Percentiles rank a stretch among this genome's conserved stretches.
Evolutionary conservation across 2,797 vertebrate genomes (phyloP).

Genomic region (Sebastes kiyomatsui): DNA sequence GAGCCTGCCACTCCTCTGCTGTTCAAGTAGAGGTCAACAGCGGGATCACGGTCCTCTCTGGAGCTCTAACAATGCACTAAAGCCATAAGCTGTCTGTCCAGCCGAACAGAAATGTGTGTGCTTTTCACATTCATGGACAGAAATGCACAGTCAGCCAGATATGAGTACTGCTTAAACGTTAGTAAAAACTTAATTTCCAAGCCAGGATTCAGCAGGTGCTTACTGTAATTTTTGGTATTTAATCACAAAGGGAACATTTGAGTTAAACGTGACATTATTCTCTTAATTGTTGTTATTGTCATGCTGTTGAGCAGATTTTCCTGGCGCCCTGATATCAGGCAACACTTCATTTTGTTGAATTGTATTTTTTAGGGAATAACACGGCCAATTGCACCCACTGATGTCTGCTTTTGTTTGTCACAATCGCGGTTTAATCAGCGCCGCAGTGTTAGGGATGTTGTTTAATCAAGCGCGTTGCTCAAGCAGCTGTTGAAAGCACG

Average conservation of each 20-base stretch:
- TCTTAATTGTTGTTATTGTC: background rate
- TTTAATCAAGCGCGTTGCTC: slow-evolving; percentile 37
- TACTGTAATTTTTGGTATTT: background rate
- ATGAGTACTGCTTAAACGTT: background rate
- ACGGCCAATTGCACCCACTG: slow-evolving; percentile 32
- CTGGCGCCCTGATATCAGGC: background rate
- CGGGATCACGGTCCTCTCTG: slow-evolving; percentile 17
- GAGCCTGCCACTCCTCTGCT: slow-evolving; percentile 38
- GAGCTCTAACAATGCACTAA: slow-evolving; percentile 12
- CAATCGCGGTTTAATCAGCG: slow-evolving; percentile 55
- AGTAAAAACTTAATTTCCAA: background rate
- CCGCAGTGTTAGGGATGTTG: background rate
- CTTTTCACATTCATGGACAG: background rate
- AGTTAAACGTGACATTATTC: background rate
- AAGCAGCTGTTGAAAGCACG: slow-evolving; percentile 28
- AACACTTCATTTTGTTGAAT: slow-evolving; percentile 5
- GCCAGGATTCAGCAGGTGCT: background rate
- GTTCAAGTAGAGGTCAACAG: slow-evolving; percentile 37
- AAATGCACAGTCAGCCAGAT: background rate
- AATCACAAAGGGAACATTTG: background rate
- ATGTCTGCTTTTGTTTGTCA: slow-evolving; percentile 45
- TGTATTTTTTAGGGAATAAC: slow-evolving; percentile 7
- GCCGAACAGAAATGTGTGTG: background rate
- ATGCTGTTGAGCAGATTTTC: background rate
- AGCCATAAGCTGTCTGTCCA: background rate